Percentiles rank a stretch among this genome's conserved stretches.
Evolutionary conservation across 2,113 vertebrate species (phyloP).

Genomic region (Ursus arctos): DNA sequence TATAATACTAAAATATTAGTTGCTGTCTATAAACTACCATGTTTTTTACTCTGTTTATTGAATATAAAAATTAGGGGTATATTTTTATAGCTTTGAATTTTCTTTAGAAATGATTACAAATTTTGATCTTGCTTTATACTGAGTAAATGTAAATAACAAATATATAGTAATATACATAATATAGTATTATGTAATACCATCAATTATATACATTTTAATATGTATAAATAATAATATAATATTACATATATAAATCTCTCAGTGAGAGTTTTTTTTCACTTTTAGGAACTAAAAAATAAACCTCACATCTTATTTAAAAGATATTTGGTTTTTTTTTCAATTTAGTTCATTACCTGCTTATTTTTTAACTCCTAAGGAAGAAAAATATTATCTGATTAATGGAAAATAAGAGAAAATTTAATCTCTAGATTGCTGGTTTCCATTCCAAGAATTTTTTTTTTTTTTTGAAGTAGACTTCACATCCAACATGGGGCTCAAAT

Average conservation of each 20-base stretch:
- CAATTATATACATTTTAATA: not conserved
- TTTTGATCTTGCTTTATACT: not conserved
- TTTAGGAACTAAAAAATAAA: not conserved
- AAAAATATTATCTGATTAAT: not conserved
- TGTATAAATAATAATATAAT: not conserved
- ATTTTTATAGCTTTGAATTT: slow-evolving; percentile 53
- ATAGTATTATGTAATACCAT: not conserved
- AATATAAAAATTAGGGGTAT: slow-evolving; percentile 63
- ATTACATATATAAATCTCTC: not conserved
- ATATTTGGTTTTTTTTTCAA: not conserved
- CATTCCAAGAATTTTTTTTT: not conserved
- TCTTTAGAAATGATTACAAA: not conserved
- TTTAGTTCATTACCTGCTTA: not conserved
- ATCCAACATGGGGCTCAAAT: not conserved
- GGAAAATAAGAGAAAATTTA: not conserved
- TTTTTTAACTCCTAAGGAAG: not conserved
- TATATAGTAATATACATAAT: rapidly evolving
- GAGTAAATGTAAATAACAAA: not conserved
- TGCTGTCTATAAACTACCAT: slow-evolving; percentile 57
- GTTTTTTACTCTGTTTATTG: slow-evolving; percentile 69
- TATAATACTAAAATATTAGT: slow-evolving; percentile 70
- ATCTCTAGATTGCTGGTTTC: not conserved
- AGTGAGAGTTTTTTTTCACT: not conserved
- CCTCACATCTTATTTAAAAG: not conserved
- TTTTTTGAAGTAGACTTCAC: not conserved